phyloP scores from a whole-genome alignment of 2,888 invertebrate species.

The Bembecia ichneumoniformis region DNA sequence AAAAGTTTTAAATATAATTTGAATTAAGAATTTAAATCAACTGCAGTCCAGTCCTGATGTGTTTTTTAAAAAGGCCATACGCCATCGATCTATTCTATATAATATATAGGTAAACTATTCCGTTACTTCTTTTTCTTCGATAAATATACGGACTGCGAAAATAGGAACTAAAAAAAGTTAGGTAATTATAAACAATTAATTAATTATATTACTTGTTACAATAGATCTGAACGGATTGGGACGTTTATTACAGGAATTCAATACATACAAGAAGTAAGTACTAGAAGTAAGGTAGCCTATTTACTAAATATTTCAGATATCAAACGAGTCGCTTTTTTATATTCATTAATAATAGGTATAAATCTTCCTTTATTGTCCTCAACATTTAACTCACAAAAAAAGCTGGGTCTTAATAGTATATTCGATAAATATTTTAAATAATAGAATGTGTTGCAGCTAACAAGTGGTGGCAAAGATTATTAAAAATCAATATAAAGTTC shows the following conservation, averaged over 20 bases:
- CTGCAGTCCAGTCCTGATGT: too few relatives aligned
- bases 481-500: too few relatives aligned
- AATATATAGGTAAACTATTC: too few relatives aligned
- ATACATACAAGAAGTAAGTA: constrained; percentile 18
- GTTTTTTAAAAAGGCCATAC: too few relatives aligned
- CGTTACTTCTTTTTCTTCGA: too few relatives aligned
- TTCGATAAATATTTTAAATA: constrained; percentile 9
- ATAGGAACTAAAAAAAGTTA: constrained; percentile 17
- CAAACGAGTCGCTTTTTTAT: constrained; percentile 56
- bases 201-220: constrained; percentile 2
- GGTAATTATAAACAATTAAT: constrained; percentile 6
- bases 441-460: constrained; percentile 43
- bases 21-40: too few relatives aligned
- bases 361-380: constrained; percentile 71
- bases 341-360: constrained; percentile 64
- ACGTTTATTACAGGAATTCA: constrained; percentile 33
- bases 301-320: constrained; percentile 59
- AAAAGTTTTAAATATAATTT: too few relatives aligned
- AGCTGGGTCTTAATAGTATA: constrained; percentile 27
- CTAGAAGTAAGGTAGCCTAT: constrained; percentile 38
- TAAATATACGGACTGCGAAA: too few relatives aligned
- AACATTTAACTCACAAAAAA: constrained; percentile 59
- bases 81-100: too few relatives aligned
- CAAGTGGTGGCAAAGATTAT: constrained; percentile 52
- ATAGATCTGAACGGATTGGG: constrained; percentile 21